A percentile compares a stretch with the other conserved stretches of the same genome.
Conservation (phyloP, 2,113 vertebrate genomes). For the Xenopus laevis region DNA sequence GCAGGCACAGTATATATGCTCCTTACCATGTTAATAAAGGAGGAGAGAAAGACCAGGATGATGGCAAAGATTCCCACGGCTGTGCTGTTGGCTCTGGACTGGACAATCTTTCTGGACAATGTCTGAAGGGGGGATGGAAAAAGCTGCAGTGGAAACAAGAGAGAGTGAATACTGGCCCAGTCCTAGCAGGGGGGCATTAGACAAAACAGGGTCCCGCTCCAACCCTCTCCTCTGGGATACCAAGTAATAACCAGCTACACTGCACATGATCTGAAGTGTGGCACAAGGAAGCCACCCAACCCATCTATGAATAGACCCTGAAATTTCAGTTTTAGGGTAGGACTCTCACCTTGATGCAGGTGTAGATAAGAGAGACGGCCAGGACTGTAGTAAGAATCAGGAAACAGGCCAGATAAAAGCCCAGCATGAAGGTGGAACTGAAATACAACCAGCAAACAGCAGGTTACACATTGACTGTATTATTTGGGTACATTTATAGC, state of each 20-base stretch:
- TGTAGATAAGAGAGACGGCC: conserved; percentile 88
- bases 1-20: neutral
- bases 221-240: too few species aligned
- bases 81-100: conserved; percentile 90
- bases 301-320: too few species aligned
- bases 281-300: too few species aligned
- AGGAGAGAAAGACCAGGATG: conserved; percentile 87
- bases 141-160: conserved; percentile 60
- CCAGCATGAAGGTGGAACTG: conserved; percentile 89
- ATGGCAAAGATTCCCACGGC: conserved; percentile 93
- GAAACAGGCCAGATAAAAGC: conserved; percentile 85
- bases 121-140: conserved; percentile 85
- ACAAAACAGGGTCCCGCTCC: neutral
- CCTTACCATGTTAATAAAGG: conserved; percentile 92
- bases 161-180: neutral
- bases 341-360: conserved; percentile 85
- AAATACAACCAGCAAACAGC: conserved; percentile 23
- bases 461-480: too few species aligned
- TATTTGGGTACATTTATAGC: too few species aligned
- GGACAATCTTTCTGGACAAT: conserved; percentile 88
- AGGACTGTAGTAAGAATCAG: conserved; percentile 82
- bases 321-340: too few species aligned
- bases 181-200: neutral
- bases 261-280: too few species aligned
- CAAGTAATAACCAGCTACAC: too few species aligned